phyloP scores from a whole-genome alignment of 2,113 vertebrate genomes.

The Fulica atra region DNA sequence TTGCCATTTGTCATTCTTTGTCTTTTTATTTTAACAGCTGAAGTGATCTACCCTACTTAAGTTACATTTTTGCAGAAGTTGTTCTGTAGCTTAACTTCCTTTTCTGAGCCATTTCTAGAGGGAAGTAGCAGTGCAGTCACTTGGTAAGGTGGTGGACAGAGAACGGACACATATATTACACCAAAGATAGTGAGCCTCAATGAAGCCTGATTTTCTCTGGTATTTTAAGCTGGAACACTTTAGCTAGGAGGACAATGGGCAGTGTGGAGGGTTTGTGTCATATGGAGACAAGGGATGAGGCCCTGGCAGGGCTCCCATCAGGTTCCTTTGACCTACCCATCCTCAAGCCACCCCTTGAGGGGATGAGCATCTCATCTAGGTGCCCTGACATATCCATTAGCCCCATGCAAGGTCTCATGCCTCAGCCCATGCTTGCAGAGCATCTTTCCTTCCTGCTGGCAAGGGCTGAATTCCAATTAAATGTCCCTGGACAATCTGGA shows the following conservation, averaged over 20 bases:
- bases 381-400: too few relatives aligned
- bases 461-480: neutral
- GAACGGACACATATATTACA: too few relatives aligned
- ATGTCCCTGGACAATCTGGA: neutral
- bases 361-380: fast-evolving
- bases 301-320: neutral
- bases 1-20: neutral
- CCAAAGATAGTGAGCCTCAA: neutral
- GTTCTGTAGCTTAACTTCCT: neutral
- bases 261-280: fast-evolving
- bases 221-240: neutral
- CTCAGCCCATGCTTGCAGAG: neutral
- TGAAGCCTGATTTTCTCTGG: neutral
- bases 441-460: neutral
- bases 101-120: neutral
- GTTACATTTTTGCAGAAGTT: neutral
- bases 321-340: too few relatives aligned
- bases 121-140: neutral
- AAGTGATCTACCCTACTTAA: neutral
- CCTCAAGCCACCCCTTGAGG: neutral
- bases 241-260: neutral
- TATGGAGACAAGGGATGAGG: neutral
- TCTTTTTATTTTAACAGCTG: too few relatives aligned
- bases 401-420: neutral
- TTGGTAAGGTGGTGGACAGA: too few relatives aligned